Evolutionary conservation across 2,797 vertebrate genomes (phyloP).

Genomic region (Dendrocincla tyrannina): DNA sequence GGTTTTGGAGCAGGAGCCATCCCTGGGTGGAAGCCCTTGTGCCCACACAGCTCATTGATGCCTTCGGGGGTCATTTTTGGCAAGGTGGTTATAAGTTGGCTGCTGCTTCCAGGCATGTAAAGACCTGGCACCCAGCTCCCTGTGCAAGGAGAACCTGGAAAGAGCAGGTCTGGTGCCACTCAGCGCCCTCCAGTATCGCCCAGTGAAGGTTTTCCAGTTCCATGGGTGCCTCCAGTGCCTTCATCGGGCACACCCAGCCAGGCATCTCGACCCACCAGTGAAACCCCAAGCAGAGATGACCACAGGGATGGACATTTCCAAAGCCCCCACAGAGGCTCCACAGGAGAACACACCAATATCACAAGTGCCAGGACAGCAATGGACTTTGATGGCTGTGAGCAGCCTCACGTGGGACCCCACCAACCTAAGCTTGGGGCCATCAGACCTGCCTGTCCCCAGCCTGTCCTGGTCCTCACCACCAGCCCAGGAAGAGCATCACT

Average conservation of each 20-base stretch:
- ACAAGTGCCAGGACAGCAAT: neutral
- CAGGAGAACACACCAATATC: neutral
- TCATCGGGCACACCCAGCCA: neutral
- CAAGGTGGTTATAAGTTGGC: neutral
- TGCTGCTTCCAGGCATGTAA: neutral
- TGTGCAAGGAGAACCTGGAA: neutral
- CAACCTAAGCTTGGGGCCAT: neutral
- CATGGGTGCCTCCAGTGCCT: too few species aligned
- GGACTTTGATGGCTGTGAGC: neutral
- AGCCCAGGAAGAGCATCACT: neutral
- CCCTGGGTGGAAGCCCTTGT: neutral
- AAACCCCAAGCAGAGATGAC: neutral
- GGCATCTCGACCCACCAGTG: accelerated
- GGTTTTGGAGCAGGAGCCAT: neutral
- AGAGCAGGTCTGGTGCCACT: neutral
- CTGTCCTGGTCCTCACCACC: neutral
- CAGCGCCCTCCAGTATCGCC: neutral
- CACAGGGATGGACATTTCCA: neutral
- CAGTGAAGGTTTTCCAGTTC: neutral
- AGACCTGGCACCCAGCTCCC: neutral
- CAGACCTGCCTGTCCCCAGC: neutral
- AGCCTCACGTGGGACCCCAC: neutral
- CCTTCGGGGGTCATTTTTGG: neutral
- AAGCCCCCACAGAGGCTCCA: accelerated
- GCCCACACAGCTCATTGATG: neutral